Evolutionary conservation across 30 jellyfish, hydroid and myxozoan species (phyloP).

Genomic region (Cassiopea xamachana): DNA sequence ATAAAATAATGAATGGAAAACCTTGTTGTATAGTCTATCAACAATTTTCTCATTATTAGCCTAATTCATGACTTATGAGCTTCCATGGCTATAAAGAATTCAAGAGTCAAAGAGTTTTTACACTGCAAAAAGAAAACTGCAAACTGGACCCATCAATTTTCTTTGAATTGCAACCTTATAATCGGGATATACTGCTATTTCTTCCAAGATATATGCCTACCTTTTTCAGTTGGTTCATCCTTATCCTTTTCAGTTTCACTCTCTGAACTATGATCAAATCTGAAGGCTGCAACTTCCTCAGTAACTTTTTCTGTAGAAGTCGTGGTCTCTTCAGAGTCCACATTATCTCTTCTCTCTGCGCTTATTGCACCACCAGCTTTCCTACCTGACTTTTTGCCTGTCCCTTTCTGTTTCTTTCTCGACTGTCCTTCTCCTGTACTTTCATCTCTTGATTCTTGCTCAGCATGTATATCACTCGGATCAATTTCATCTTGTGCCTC

Average conservation of each 20-base stretch:
- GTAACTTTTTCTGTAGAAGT: conserved; percentile 17
- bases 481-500: background rate
- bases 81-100: no score
- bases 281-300: conserved; percentile 10
- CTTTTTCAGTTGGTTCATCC: conserved; percentile 30
- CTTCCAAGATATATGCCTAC: background rate
- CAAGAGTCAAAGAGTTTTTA: no score
- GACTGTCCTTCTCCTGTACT: background rate
- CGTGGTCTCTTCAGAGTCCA: background rate
- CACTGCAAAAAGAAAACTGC: no score
- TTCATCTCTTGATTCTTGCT: conserved; percentile 13
- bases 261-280: conserved; percentile 54
- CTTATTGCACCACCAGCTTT: background rate
- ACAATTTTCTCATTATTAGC: no score
- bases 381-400: conserved; percentile 19
- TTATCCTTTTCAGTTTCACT: conserved; percentile 58
- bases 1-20: no score
- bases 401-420: conserved; percentile 10
- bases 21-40: no score
- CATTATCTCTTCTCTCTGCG: background rate
- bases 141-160: no score
- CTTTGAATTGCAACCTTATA: no score
- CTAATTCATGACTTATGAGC: no score
- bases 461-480: background rate
- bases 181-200: background rate